Conservation (phyloP, 2,888 invertebrate genomes). For the Tetanocera ferruginea region DNA sequence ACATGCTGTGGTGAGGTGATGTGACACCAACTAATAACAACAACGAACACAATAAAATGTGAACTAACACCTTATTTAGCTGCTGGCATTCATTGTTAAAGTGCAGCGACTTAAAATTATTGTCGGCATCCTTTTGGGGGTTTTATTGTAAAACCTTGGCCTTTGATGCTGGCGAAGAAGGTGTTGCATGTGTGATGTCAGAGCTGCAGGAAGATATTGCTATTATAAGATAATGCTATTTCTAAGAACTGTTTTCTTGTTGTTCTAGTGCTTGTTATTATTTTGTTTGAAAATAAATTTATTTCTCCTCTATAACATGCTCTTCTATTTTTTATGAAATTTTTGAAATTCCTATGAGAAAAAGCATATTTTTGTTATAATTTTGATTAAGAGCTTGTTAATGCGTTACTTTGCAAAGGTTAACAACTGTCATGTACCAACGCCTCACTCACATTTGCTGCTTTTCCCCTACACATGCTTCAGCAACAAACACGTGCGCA, state of each 20-base stretch:
- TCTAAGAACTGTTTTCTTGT: too few relatives aligned
- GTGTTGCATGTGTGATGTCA: too few relatives aligned
- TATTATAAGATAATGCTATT: too few relatives aligned
- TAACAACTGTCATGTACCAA: slow-evolving; percentile 13
- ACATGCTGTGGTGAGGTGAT: not conserved
- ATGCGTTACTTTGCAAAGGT: not conserved
- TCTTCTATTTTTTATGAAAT: not conserved
- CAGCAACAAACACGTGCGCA: not conserved
- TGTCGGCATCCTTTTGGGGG: not conserved
- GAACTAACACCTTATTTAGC: not conserved
- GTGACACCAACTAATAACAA: not conserved
- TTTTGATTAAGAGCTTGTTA: too few relatives aligned
- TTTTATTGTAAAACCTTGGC: not conserved
- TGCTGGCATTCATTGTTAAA: not conserved
- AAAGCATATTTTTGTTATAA: not conserved
- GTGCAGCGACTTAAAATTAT: not conserved
- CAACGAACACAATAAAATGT: not conserved
- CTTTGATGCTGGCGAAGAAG: not conserved
- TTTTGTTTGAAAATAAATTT: not conserved
- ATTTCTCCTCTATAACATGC: not conserved
- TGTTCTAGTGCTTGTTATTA: not conserved
- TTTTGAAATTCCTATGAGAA: not conserved
- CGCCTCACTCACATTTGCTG: not conserved
- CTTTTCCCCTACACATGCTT: not conserved
- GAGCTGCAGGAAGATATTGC: not conserved